Evolutionary conservation across 2,888 invertebrate species (phyloP), one percentile per base, ranked within the genome.

Genomic region (Chalcosyrphus nemorum): DNA sequence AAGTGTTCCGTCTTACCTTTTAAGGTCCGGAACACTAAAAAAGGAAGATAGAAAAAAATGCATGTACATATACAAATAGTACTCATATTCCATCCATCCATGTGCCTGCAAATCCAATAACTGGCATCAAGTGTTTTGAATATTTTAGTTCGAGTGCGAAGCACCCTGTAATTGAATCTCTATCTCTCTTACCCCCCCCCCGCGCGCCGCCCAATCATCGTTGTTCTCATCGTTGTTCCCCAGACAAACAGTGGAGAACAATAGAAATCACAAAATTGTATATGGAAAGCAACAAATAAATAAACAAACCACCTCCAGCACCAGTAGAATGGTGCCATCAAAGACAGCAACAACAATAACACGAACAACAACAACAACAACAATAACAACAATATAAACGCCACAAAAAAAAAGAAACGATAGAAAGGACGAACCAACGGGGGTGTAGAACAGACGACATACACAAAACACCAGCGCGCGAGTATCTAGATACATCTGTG

Each of bases 41-140:
- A n/a, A n/a, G n/a, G n/a, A n/a, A n/a, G n/a, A n/a, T n/a, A n/a
- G n/a, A n/a, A n/a, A n/a, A n/a, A n/a, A n/a, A n/a, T n/a, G n/a
- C n/a, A n/a, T n/a, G n/a, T n/a, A n/a, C n/a, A 9, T 2, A 17
- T 45, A 19, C 45, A 43, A 15, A 43, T 17, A 43, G 38, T 13
- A 32, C 70, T 77, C 68, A 70, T 70, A 61, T 84, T 68, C 63
- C 57, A 84, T 57, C 56, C 21, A 52, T 21, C 50, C 32, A 15
- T 61, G 57, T 54, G 57, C 52, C 35, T 57, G 68, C 29, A 80
- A 80, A 78, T 84, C 84, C 84, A 84, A 84, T 84, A 84, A 84
- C 84, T 80, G 78, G 70, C 74, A 84, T 84, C 78, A 84, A 84
- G 84, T 84, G 84, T 84, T 84, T 80, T 84, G 80, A 84, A 84